Conservation (phyloP, 2,113 vertebrate species). For the Arizona elegans region DNA sequence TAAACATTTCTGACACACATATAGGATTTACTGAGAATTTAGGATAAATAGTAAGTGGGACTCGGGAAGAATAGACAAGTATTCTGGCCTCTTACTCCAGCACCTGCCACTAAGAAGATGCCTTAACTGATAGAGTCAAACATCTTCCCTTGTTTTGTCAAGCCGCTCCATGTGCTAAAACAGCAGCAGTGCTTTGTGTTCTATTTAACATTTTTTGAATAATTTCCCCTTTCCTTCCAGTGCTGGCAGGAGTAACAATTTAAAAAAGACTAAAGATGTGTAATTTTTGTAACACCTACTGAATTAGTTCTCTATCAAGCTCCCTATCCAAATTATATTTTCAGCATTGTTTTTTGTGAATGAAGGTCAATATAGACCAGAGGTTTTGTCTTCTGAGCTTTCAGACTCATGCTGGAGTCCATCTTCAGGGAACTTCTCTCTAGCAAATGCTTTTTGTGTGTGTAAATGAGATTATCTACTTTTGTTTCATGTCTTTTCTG, state of each 20-base stretch:
- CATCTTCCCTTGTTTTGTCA: neutral
- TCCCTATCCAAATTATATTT: neutral
- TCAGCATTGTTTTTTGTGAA: neutral
- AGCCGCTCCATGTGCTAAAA: neutral
- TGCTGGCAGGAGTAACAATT: neutral
- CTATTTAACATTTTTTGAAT: neutral
- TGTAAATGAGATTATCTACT: neutral
- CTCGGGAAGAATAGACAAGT: neutral
- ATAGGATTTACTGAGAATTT: neutral
- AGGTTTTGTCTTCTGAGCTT: too few relatives aligned
- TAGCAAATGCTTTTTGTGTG: fast-evolving
- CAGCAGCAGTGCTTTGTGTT: neutral
- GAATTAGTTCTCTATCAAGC: neutral
- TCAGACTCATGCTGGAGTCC: too few relatives aligned
- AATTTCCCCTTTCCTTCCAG: neutral
- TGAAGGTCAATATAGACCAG: too few relatives aligned
- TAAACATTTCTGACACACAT: neutral
- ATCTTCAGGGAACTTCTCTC: too few relatives aligned
- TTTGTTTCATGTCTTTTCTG: neutral
- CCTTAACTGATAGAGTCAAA: neutral
- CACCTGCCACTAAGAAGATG: neutral
- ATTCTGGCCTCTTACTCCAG: neutral
- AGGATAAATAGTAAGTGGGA: neutral
- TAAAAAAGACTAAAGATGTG: neutral
- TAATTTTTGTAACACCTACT: neutral